These are phyloP conservation scores for Emydocephalus ijimae DNA, from an alignment of 2,113 vertebrate genomes.

Conservation along the genomic window DNA sequence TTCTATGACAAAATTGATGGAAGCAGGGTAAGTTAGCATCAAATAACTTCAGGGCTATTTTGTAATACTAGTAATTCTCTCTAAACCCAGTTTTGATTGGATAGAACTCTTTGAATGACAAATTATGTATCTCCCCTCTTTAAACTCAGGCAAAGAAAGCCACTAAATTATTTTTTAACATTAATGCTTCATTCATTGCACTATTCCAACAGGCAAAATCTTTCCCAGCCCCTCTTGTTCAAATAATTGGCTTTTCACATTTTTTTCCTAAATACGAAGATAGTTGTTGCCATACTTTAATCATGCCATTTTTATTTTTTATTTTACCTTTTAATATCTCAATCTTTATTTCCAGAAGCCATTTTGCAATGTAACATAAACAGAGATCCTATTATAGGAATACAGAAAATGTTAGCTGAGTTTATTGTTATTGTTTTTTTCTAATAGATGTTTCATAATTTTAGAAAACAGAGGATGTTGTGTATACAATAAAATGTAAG, in stretches of 20 bases:
- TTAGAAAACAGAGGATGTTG: background rate
- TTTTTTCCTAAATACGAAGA: background rate
- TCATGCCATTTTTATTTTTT: background rate
- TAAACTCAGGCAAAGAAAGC: background rate
- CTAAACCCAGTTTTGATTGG: background rate
- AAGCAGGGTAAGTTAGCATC: background rate
- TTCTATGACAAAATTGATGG: background rate
- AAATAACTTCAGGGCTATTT: background rate
- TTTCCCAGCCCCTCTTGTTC: background rate
- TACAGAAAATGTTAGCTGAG: background rate
- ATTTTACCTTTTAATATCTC: background rate
- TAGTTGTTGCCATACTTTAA: background rate
- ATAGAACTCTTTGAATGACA: background rate
- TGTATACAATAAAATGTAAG: too few relatives aligned
- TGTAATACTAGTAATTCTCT: background rate
- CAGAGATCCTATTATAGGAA: background rate
- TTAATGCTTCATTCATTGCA: background rate
- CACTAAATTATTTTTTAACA: background rate
- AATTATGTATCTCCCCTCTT: background rate
- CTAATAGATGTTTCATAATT: background rate
- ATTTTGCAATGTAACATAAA: background rate
- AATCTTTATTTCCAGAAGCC: background rate
- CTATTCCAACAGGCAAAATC: background rate
- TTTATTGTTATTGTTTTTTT: background rate
- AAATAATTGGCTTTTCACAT: background rate